Base-by-base conservation (phyloP, 2,113 vertebrate genomes). In the Pomatostomus ruficeps region DNA sequence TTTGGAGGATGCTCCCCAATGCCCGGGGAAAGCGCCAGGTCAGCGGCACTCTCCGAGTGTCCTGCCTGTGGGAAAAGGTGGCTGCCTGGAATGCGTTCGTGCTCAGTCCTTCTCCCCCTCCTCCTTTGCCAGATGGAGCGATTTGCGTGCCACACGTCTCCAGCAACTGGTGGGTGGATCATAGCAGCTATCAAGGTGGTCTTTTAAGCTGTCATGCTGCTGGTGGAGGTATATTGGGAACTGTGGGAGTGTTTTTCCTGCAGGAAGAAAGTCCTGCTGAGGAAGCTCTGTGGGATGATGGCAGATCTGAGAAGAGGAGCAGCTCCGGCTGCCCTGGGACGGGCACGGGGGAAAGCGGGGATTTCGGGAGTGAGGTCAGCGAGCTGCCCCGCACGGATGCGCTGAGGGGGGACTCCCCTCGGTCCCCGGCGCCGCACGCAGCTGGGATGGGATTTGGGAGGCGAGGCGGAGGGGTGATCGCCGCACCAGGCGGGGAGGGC, bases 141-240 rank as follows among this genome's bases (percentile, higher is more conserved):
- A 73, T 67, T 91, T 74, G 87, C 21, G 6, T 5, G 25, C 91
- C 88, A 58, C 33, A n/a, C 71, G 24, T 89, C 93, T 94, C 67
- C 29, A 3, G 87, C 89, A 25, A 80, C 81, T 9, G 57, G 94
- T 88, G 90, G 96, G 94, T 95, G 94, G 93, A 95, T 95, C 88
- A 55, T 36, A 93, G 91, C 88, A 83, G 93, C 82, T 83, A 62
- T 83, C 88, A 68, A 95, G 95, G 94, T 94, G 90, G 89, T 85
- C 91, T 83, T 73, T 62, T 66, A 52, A 91, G 85, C 91, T 83
- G 85, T 89, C 91, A 6, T 3, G 43, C 49, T 72, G 58, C 42
- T 68, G 62, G 89, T 14, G 89, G 82, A 91, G 74, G 86, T 83
- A 80, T 92, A 58, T 91, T 82, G 43, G 93, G 93, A 94, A 55